Evolutionary conservation across 2,888 invertebrate genomes (phyloP).

Genomic region (Drosophila siamana): DNA sequence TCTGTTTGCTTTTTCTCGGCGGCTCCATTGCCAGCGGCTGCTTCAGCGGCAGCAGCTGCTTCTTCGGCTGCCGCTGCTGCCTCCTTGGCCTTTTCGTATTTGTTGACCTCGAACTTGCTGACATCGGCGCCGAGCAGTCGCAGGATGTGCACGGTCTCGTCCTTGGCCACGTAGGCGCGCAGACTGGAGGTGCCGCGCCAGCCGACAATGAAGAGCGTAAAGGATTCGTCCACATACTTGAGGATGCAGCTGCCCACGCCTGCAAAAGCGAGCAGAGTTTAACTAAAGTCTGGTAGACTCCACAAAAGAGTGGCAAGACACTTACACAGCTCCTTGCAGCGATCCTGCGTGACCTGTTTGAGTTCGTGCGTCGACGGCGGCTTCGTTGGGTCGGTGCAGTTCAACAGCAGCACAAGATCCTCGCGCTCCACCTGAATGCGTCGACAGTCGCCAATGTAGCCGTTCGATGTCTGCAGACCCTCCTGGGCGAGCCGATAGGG

Average conservation of each 20-base stretch:
- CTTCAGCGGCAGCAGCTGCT: conserved; percentile 44
- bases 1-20: conserved; percentile 2
- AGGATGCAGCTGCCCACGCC: conserved; percentile 91
- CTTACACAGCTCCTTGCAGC: conserved; percentile 90
- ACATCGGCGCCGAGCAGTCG: conserved; percentile 94
- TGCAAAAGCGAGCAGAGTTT: too few species aligned
- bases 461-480: conserved; percentile 91
- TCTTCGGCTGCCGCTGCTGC: conserved; percentile 72
- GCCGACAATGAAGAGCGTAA: conserved; percentile 91
- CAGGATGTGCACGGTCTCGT: conserved; percentile 94
- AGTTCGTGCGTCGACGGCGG: conserved; percentile 92
- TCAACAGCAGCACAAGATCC: conserved; percentile 92
- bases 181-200: conserved; percentile 96
- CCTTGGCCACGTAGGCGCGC: conserved; percentile 93
- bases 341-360: conserved; percentile 88
- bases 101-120: conserved; percentile 89
- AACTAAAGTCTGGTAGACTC: too few species aligned
- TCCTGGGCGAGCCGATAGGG: conserved; percentile 96
- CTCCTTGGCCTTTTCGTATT: conserved; percentile 89
- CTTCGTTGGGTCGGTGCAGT: conserved; percentile 91
- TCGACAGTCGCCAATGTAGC: conserved; percentile 89
- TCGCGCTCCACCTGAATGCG: conserved; percentile 90
- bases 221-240: conserved; percentile 87
- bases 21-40: not conserved
- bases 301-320: too few species aligned